Evolutionary conservation across 2,888 invertebrate genomes (phyloP), one percentile per base, ranked within the genome.

Genomic region (Cryptops parisi): DNA sequence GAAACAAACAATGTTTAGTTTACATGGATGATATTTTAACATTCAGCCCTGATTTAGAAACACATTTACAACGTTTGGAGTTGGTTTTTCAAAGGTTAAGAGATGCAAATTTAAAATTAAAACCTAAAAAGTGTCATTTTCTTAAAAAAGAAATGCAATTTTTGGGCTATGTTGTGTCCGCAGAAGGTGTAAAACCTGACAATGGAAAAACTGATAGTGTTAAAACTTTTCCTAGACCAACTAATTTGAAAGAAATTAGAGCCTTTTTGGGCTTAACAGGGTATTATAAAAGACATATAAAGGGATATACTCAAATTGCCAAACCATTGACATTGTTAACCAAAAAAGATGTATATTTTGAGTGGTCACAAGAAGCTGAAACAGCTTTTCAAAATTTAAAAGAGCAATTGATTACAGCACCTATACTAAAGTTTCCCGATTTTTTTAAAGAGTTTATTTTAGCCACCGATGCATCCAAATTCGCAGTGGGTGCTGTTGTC

Each of bases 1-100:
- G 38, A 39, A 17, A 39, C 2, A 39, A 49, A 9, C 19, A 21
- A 12, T 49, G 49, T 49, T 24, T 49, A n/a, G 38, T 49, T n/a
- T 49, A 49, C 38, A 22, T 49, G 24, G 49, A 49, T 39, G 49
- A 49, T 15, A 49, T 49, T 19, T 38, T 49, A 22, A 39, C 38
- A n/a, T 49, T 49, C 23, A 22, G 38, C 15, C 15, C 9, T 21
- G 38, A 12, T 39, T 49, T 49, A 22, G 6, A 27, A 49, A 17
- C 27, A 24, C 39, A 38, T 21, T 21, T 49, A 24, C 22, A 47
- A 22, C 23, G 26, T 17, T 25, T 43, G 19, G 26, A 47, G 19
- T 21, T 17, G 19, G 25, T 47, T 2, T 47, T 47, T 25, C 17
- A 4, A 15, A 12, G 47, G 9, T 15, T 47, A 15, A 9, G 24